Evolutionary conservation across 2,113 vertebrate genomes (phyloP).

Genomic region (Ceratotherium simum): DNA sequence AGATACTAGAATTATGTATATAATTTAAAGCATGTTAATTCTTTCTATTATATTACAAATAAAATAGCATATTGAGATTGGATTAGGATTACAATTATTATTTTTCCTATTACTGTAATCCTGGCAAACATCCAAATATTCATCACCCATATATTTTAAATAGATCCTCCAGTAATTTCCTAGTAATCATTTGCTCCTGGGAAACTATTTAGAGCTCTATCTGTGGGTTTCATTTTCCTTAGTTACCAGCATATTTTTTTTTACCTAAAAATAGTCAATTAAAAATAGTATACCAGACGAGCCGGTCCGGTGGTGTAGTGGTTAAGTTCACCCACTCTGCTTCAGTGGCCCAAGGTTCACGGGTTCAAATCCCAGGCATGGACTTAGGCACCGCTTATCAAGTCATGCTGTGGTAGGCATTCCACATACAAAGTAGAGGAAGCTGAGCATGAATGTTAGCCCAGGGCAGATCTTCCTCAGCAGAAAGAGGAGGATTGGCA

Average conservation of each 20-base stretch:
- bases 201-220: background rate
- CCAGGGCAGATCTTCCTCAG: no score
- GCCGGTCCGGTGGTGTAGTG: no score
- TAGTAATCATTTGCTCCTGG: background rate
- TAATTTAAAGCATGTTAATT: background rate
- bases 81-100: background rate
- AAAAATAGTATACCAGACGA: background rate
- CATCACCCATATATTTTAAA: background rate
- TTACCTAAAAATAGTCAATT: background rate
- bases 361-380: no score
- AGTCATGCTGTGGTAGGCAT: no score
- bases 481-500: no score
- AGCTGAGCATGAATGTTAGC: no score
- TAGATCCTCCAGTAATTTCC: background rate
- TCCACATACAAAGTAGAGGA: no score
- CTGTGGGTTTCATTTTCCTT: background rate
- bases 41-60: background rate
- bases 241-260: background rate
- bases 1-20: background rate
- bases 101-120: background rate
- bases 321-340: no score
- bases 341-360: no score
- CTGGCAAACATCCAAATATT: background rate
- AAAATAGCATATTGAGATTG: background rate
- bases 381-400: no score